Base-by-base conservation (phyloP, 2,113 vertebrate species). In the Muntiacus reevesi region DNA sequence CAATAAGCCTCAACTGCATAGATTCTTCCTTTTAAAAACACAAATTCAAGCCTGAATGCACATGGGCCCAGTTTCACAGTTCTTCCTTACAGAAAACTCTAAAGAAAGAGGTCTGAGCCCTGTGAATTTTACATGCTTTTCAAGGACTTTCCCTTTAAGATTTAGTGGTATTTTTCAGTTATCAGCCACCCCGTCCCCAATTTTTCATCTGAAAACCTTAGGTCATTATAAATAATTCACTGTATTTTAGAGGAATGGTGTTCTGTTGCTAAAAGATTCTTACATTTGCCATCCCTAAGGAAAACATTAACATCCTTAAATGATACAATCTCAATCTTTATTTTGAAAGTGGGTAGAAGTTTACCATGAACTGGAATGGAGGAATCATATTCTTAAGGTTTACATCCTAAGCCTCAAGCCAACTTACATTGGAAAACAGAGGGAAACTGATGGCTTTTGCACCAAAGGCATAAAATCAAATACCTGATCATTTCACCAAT, bases 1-100 rank as follows among this genome's bases (percentile, higher is more conserved):
- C 98, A 98, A 94, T 98, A 98, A 98, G 98, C 98, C 98, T 98
- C 98, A 98, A 97, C 98, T 99, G 98, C 98, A 99, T 99, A 99
- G 99, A 99, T 98, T 98, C 98, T 95, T 98, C 96, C 91, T 98
- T 98, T 98, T 96, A 97, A 98, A 97, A 98, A 98, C 96, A 98
- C 9, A 91, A 89, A 94, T 33, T 91, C 30, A 98, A 98, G 96
- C 95, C 98, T 98, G 97, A 96, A 87, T 94, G 98, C 95, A 95
- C 92, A 97, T 14, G n/a, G 64, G 83, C 86, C 57, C 88, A 36
- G 79, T 86, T 89, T 76, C 86, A 74, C 1, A 21, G 64, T 27
- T 89, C 89, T 82, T 92, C 79, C 84, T 92, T 52, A 7, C 19
- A 83, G 59, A 78, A 87, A 74, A 59, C 74, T 62, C 71, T 14